A percentile compares a stretch with the other conserved stretches of the same genome.
These are phyloP conservation scores for Microplitis deprimator DNA, from an alignment of 2,888 invertebrate species.

Conservation along the genomic window DNA sequence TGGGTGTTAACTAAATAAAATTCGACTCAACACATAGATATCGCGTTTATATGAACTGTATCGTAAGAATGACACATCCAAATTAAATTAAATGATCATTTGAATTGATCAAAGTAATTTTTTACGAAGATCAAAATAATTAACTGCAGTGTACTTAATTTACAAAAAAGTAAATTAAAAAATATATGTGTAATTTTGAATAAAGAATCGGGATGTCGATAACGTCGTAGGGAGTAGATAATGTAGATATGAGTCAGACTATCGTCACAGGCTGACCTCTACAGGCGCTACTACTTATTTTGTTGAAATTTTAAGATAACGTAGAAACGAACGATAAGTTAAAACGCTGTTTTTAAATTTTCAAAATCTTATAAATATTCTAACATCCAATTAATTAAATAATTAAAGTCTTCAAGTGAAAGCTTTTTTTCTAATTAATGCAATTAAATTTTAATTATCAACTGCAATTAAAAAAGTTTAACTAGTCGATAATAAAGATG, in stretches of 20 bases:
- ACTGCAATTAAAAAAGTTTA: neutral
- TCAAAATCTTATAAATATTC: neutral
- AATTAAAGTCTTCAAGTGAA: neutral
- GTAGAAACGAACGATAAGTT: neutral
- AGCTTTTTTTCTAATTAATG: too few species aligned
- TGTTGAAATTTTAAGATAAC: neutral
- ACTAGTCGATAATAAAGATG: neutral
- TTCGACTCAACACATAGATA: neutral
- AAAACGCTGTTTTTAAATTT: neutral
- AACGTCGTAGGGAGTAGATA: conserved; percentile 46
- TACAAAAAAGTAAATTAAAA: too few species aligned
- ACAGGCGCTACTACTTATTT: conserved; percentile 37
- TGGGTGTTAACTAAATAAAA: neutral
- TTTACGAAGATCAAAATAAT: too few species aligned
- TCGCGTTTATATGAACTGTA: too few species aligned
- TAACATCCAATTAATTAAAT: neutral
- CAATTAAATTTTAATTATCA: neutral
- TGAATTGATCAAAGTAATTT: too few species aligned
- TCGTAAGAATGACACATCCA: too few species aligned
- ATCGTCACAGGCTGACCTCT: conserved; percentile 34
- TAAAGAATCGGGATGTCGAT: conserved; percentile 30
- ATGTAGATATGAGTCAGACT: conserved; percentile 17
- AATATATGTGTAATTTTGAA: neutral
- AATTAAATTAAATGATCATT: too few species aligned
- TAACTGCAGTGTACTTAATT: too few species aligned